Conservation (phyloP, 2,888 invertebrate species). For the Eurytoma adleriae region DNA sequence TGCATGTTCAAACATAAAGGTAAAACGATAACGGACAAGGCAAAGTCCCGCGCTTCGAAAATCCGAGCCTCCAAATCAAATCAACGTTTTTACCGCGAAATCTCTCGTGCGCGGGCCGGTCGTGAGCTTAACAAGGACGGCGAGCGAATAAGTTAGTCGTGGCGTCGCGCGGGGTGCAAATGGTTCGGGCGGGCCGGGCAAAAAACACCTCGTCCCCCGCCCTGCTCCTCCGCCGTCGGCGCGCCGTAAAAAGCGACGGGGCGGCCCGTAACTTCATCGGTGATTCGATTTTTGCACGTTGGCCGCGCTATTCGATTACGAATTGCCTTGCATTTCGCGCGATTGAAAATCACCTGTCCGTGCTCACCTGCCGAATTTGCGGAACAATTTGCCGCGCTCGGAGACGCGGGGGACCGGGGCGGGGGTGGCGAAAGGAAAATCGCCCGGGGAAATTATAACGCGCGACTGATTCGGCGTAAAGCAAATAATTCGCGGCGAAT, state of each 20-base stretch:
- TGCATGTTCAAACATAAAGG: too few relatives aligned
- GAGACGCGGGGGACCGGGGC: too few relatives aligned
- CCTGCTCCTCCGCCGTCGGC: not conserved
- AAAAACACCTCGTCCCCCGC: slow-evolving; percentile 4
- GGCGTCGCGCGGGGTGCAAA: slow-evolving; percentile 16
- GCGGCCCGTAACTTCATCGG: slow-evolving; percentile 23
- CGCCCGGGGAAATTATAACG: slow-evolving; percentile 20
- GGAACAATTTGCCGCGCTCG: slow-evolving; percentile 13
- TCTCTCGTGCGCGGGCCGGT: not conserved
- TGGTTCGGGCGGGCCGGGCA: slow-evolving; percentile 7
- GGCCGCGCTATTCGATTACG: slow-evolving; percentile 20
- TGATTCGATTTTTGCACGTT: slow-evolving; percentile 22
- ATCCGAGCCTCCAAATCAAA: not conserved
- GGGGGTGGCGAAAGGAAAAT: not conserved
- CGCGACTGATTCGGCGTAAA: not conserved
- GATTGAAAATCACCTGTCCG: slow-evolving; percentile 38
- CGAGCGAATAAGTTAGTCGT: slow-evolving; percentile 36
- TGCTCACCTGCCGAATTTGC: slow-evolving; percentile 15
- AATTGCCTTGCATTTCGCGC: slow-evolving; percentile 26
- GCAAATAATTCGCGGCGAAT: slow-evolving; percentile 24
- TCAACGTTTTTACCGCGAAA: not conserved
- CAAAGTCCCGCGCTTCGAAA: too few relatives aligned
- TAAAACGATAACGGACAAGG: too few relatives aligned
- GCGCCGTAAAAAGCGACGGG: not conserved
- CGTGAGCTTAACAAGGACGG: slow-evolving; percentile 41